Base-by-base conservation (phyloP, 35 echinoderm and acorn worm genomes). In the Nesometra sesokonis region DNA sequence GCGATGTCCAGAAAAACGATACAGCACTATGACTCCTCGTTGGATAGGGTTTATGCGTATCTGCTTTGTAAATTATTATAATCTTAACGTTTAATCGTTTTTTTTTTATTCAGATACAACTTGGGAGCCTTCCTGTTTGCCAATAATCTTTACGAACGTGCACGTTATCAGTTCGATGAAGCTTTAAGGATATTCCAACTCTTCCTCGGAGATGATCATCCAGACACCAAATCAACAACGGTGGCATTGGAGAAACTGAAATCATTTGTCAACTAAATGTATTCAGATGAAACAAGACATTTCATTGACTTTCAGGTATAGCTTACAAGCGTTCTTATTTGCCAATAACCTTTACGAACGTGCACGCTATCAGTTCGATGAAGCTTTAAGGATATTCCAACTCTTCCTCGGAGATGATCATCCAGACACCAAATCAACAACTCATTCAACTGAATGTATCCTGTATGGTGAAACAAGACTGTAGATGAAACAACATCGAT, bases 81-180 rank as follows among this genome's bases (percentile, higher is more conserved):
- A n/a, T n/a, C n/a, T n/a, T n/a, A n/a, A n/a, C n/a, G n/a, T n/a
- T n/a, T n/a, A n/a, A n/a, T n/a, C n/a, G n/a, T n/a, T n/a, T n/a
- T n/a, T n/a, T n/a, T n/a, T n/a, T n/a, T n/a, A n/a, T 52, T 36
- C 87, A 95, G 93, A 84, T 91, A 89, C 57, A 95, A 95, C 77
- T 85, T 95, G 17, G 93, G 93, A 35, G 87, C 90, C 13, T 88
- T 85, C 32, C 92, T 89, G 67, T 89, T 95, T 77, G 93, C 86
- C 0, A 89, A 76, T 76, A 92, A 92, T 39, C 79, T 87, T 82
- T 89, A 87, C 35, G 85, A 91, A 23, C 36, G 86, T 46, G 90
- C 93, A 27, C 85, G 84, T 32, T 95, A 84, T 46, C 93, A 95
- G 84, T 87, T 95, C 77, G 34, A 86, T 13, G 93, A 95, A 36